Conservation (phyloP, 2,797 vertebrate genomes). For the Diglossa cyanea region DNA sequence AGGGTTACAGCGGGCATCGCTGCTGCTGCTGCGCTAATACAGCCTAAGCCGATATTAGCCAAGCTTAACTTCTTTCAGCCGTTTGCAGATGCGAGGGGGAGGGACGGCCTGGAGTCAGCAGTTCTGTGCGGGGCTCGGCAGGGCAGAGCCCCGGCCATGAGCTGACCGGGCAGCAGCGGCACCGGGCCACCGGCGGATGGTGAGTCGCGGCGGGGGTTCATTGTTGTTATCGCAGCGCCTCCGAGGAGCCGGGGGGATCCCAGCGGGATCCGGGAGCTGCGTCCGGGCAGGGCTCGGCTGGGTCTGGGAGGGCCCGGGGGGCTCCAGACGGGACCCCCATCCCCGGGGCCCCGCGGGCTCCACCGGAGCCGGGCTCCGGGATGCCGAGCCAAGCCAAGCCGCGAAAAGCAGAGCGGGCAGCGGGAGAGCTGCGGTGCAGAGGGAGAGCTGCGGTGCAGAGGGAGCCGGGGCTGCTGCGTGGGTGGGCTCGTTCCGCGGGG, state of each 20-base stretch:
- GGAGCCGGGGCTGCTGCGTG: not conserved
- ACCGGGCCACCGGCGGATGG: not conserved
- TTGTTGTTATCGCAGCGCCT: rapidly evolving
- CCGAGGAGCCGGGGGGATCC: not conserved
- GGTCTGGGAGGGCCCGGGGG: not conserved
- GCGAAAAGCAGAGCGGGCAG: not conserved
- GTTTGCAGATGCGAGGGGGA: conserved; percentile 51
- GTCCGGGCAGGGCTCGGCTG: not conserved
- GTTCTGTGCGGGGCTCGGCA: not conserved
- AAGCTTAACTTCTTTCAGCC: conserved; percentile 62
- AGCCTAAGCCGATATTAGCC: conserved; percentile 64
- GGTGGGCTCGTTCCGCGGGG: not conserved
- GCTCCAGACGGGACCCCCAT: not conserved
- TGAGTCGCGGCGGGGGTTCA: not conserved
- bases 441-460: not conserved
- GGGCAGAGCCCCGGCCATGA: conserved; percentile 13
- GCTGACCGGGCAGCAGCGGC: not conserved
- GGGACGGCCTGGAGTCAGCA: conserved; percentile 30
- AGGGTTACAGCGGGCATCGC: conserved; percentile 46
- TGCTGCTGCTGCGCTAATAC: conserved; percentile 3
- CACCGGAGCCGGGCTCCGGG: not conserved
- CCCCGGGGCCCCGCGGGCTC: not conserved
- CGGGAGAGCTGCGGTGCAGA: not conserved
- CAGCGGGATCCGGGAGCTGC: not conserved
- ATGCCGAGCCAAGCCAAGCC: not conserved